Base-by-base conservation (phyloP, 2,888 invertebrate genomes). In the Neoascia interrupta region DNA sequence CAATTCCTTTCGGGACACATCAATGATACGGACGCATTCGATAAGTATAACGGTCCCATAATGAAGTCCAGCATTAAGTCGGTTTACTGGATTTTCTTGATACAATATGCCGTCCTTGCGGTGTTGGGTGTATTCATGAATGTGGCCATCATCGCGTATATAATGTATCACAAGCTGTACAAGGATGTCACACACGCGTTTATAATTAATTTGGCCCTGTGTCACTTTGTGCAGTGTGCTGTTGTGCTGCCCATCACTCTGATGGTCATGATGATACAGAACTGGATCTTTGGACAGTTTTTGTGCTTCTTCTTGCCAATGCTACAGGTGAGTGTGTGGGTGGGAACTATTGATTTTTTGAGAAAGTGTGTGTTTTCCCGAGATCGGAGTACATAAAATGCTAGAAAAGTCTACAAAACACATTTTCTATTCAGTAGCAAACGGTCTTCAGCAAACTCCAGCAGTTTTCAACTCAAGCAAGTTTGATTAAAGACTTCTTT, bases 251-350 rank as follows among this genome's bases (percentile, higher is more conserved):
- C 94, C 10, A 90, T 94, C 5, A 91, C 93, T 0, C 85, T 94
- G 80, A 91, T 92, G 82, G 92, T 93, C 51, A 89, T 94, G 83
- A 88, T 94, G 34, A 89, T 94, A 69, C 92, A 93, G 84, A 93
- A 94, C 85, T 94, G 94, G 94, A 90, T 94, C 73, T 92, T 93
- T 82, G 94, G 94, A 5, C 92, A 92, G 82, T 91, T 93, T 82
- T 85, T 94, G 74, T 94, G 94, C 87, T 93, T 91, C 85, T 92
- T 93, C 84, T 85, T 94, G 81, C 94, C 94, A 0, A 93, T 94
- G 92, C 85, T 94, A 82, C 94, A 94, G 91, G 93, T 93, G 84
- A 88, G 90, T 86, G 26, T n/a, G n/a, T n/a, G n/a, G n/a, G n/a
- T n/a, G n/a, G n/a, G n/a, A n/a, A n/a, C n/a, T n/a, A n/a, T n/a